These are phyloP conservation scores for Champsocephalus esox DNA, from an alignment of 2,797 vertebrate genomes.

Conservation along the genomic window DNA sequence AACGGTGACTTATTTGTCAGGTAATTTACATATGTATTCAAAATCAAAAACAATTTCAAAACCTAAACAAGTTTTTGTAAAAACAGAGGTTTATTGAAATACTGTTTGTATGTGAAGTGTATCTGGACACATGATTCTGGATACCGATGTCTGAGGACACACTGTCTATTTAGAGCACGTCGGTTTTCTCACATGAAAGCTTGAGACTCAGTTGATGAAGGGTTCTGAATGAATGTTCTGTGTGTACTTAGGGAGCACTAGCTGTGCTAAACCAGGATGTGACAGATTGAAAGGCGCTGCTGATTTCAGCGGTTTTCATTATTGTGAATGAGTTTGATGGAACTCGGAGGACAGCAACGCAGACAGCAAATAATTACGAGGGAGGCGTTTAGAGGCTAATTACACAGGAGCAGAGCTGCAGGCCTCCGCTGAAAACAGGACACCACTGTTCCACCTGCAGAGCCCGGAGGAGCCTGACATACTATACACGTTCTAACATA, in stretches of 20 bases:
- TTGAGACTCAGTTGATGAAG: background rate
- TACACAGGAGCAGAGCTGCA: conserved; percentile 49
- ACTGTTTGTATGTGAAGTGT: no score
- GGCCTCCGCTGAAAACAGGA: conserved; percentile 18
- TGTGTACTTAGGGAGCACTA: background rate
- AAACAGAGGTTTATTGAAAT: no score
- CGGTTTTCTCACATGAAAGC: background rate
- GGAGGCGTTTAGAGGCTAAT: conserved; percentile 66
- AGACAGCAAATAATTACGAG: conserved; percentile 71
- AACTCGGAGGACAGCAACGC: conserved; percentile 61
- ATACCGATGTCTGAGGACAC: no score
- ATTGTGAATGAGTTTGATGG: conserved; percentile 64
- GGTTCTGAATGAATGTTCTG: conserved; percentile 23
- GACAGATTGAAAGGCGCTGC: conserved; percentile 56
- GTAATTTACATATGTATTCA: no score
- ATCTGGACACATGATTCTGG: no score
- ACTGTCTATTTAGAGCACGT: no score
- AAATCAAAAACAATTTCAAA: no score
- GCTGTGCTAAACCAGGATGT: conserved; percentile 50
- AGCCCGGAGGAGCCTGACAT: conserved; percentile 8
- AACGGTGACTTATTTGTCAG: no score
- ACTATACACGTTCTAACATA: background rate
- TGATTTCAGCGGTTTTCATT: conserved; percentile 66
- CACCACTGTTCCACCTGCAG: conserved; percentile 17
- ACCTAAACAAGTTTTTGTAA: no score